Conservation (phyloP, 2,888 invertebrate species). For the Lissonota sp. region DNA sequence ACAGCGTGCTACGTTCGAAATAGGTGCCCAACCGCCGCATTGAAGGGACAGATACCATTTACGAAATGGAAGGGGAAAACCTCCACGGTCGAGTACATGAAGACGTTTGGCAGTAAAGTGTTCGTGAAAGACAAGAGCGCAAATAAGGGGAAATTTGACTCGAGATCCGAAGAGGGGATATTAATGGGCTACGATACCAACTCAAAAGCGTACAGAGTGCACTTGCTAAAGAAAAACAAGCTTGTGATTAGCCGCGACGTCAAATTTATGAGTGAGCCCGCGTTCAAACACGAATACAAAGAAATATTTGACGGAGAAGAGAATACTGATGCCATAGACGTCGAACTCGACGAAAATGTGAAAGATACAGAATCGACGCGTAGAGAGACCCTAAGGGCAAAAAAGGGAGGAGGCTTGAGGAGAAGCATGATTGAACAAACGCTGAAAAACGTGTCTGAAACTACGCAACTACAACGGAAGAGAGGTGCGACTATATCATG, state of each 20-base stretch:
- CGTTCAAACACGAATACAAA: conserved; percentile 34
- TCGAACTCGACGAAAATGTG: background rate
- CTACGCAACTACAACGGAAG: conserved; percentile 5
- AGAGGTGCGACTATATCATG: conserved; percentile 34
- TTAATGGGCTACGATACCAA: conserved; percentile 41
- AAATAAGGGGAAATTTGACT: conserved; percentile 47
- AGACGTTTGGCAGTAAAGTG: conserved; percentile 48
- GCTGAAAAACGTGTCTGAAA: background rate
- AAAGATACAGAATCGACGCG: background rate
- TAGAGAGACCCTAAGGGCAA: background rate
- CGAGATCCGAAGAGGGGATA: conserved; percentile 34
- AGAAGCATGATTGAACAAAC: background rate
- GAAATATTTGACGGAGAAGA: conserved; percentile 28
- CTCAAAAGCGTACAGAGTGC: conserved; percentile 43
- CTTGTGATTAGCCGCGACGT: conserved; percentile 41
- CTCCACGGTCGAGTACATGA: conserved; percentile 46
- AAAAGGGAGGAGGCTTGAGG: background rate
- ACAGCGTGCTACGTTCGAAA: conserved; percentile 26
- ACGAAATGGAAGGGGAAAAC: conserved; percentile 45
- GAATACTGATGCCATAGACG: background rate
- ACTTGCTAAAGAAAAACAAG: conserved; percentile 18
- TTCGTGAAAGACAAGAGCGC: conserved; percentile 35
- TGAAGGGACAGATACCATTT: conserved; percentile 48
- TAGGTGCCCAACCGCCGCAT: conserved; percentile 14
- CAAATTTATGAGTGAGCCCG: conserved; percentile 37